A percentile compares a stretch with the other conserved stretches of the same genome.
Conservation (phyloP, 2,113 vertebrate species). For the Pelecanoides urinatrix region DNA sequence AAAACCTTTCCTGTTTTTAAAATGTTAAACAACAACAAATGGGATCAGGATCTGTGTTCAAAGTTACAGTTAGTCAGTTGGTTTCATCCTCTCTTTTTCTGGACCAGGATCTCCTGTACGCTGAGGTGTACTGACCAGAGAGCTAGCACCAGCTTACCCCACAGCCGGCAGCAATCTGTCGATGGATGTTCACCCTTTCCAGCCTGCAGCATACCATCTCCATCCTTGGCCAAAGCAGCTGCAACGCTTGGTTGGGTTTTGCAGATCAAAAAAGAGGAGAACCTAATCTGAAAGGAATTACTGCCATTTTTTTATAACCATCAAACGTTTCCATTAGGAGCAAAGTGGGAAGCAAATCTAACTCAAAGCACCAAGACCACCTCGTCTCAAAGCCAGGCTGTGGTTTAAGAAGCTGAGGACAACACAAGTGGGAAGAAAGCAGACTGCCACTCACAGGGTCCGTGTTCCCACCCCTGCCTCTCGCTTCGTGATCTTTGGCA, state of each 20-base stretch:
- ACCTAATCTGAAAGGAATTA: not conserved
- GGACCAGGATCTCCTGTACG: not conserved
- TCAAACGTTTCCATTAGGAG: not conserved
- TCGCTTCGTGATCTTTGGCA: not conserved
- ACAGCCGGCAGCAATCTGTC: not conserved
- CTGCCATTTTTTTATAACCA: not conserved
- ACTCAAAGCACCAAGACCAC: not conserved
- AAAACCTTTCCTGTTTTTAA: not conserved
- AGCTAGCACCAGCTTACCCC: not conserved
- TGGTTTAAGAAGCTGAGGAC: not conserved
- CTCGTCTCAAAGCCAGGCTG: not conserved
- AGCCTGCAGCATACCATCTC: not conserved
- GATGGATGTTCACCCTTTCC: not conserved
- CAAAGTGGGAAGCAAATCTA: not conserved
- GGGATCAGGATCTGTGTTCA: not conserved
- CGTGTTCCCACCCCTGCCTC: not conserved
- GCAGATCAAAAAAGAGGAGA: not conserved
- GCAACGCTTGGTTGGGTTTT: not conserved
- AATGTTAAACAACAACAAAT: not conserved
- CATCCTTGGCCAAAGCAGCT: not conserved
- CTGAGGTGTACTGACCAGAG: not conserved
- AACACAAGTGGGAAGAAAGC: not conserved
- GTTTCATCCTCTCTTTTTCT: not conserved
- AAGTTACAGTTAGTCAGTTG: not conserved
- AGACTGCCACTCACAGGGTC: not conserved